Percentiles rank a stretch among this genome's conserved stretches.
Conservation (phyloP, 2,113 vertebrate species). For the Phalacrocorax brasilianus region DNA sequence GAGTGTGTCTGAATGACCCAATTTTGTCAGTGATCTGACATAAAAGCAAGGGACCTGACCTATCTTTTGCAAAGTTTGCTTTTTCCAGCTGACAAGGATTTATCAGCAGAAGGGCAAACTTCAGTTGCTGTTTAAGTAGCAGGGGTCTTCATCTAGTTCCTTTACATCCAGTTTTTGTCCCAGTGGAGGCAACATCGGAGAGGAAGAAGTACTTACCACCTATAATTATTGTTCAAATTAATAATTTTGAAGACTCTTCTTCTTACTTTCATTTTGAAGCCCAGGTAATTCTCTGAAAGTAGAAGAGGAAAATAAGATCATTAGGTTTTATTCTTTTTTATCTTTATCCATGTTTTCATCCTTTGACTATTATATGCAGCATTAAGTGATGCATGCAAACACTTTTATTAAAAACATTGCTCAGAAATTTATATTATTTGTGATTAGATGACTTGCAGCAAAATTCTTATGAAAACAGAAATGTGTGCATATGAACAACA, state of each 20-base stretch:
- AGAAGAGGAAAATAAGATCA: background rate
- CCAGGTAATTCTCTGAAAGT: background rate
- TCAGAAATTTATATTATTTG: background rate
- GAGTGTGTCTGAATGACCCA: background rate
- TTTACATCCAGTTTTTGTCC: background rate
- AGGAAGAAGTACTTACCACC: background rate
- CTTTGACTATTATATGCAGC: background rate
- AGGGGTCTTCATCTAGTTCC: background rate
- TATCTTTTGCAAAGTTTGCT: background rate
- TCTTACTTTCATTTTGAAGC: conserved; percentile 49
- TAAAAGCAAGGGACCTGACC: background rate
- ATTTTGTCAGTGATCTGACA: background rate
- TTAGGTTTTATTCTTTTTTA: background rate
- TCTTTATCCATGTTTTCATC: background rate
- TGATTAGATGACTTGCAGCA: background rate
- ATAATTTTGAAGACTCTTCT: background rate
- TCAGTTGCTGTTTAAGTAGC: background rate
- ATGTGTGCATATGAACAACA: background rate
- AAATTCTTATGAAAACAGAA: background rate
- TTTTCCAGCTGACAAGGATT: background rate
- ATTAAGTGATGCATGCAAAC: background rate
- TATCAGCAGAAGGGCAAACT: background rate
- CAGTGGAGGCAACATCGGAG: background rate
- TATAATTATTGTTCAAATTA: background rate
- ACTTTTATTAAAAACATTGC: background rate